These are phyloP conservation scores for Pinctada fucata DNA, from an alignment of 2,888 invertebrate genomes.

Conservation along the genomic window DNA sequence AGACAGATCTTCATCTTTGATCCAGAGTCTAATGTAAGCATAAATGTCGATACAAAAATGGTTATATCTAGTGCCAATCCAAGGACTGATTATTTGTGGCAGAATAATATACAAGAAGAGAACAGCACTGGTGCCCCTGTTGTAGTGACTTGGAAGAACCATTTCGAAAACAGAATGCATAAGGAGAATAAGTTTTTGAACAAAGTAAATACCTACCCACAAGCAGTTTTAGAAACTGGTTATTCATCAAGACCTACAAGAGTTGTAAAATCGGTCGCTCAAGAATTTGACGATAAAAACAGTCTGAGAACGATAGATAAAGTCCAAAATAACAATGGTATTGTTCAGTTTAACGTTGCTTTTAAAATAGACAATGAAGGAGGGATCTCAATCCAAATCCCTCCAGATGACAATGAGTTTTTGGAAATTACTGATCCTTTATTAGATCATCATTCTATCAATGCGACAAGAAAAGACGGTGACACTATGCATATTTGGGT, in stretches of 20 bases:
- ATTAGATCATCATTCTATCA: background rate
- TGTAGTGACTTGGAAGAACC: background rate
- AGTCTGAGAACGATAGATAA: background rate
- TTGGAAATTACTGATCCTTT: background rate
- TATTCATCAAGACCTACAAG: background rate
- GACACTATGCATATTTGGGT: slow-evolving; percentile 24
- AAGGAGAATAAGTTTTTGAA: slow-evolving; percentile 5
- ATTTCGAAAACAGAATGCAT: slow-evolving; percentile 10
- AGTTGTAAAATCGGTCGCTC: slow-evolving; percentile 10
- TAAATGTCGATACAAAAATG: background rate
- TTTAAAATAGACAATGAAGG: slow-evolving; percentile 7
- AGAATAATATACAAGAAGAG: slow-evolving; percentile 2
- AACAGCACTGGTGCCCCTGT: background rate
- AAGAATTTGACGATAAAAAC: slow-evolving; percentile 10
- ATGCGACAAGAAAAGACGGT: slow-evolving; percentile 19
- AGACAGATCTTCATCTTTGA: slow-evolving; percentile 21
- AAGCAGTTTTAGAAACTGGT: background rate
- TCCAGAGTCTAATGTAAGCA: background rate
- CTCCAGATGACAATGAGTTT: background rate
- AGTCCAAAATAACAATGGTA: slow-evolving; percentile 5
- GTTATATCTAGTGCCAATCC: slow-evolving; percentile 4
- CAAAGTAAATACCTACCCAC: slow-evolving; percentile 1
- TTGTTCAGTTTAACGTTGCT: slow-evolving; percentile 9
- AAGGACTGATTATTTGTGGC: slow-evolving; percentile 10
- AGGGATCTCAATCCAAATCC: background rate